Evolutionary conservation across 2,888 invertebrate genomes (phyloP), one percentile per base, ranked within the genome.

Genomic region (Sarcophaga subvicina): DNA sequence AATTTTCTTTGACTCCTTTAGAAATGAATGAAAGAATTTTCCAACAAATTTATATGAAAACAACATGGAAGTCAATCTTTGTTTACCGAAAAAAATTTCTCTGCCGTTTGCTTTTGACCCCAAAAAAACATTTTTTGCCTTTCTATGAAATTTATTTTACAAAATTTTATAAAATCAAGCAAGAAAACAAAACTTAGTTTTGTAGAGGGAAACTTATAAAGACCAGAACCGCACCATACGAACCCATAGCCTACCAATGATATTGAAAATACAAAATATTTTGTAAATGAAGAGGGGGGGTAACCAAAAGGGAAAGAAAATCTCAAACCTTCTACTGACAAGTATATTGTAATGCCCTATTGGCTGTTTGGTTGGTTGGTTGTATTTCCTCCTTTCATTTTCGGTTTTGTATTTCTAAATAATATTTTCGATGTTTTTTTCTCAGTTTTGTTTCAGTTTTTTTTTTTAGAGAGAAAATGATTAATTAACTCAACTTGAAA

Each of bases 401-500:
- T 63, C 2, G n/a, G 27, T 63, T 71, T 37, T 3, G 37, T 37
- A 14, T 1, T 69, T 83, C 67, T 60, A 82, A 84, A 71, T 79
- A 87, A 67, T 72, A 84, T 87, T 86, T 87, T 80, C 80, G 12
- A 14, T 17, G 17, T 17, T 54, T 67, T 80, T 77, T 59, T 37
- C n/a, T 10, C 27, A 37, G 37, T 37, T 37, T 37, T 8, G 1
- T 37, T 37, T 37, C 6, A 1, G 3, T 27, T 37, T 37, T 37
- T 37, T 37, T 37, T 37, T 37, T 10, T 10, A 0, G 8, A 37
- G 60, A 79, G 81, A 54, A 87, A 82, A 87, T 87, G 87, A 87
- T 87, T 87, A 87, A 87, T 87, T 87, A 87, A 84, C 84, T 84
- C 49, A 79, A 70, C 71, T 79, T 25, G 17, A 67, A 81, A 71